Evolutionary conservation across 1,140 invertebrate species (phyloP).

Genomic region (Hydropsyche tenuis): DNA sequence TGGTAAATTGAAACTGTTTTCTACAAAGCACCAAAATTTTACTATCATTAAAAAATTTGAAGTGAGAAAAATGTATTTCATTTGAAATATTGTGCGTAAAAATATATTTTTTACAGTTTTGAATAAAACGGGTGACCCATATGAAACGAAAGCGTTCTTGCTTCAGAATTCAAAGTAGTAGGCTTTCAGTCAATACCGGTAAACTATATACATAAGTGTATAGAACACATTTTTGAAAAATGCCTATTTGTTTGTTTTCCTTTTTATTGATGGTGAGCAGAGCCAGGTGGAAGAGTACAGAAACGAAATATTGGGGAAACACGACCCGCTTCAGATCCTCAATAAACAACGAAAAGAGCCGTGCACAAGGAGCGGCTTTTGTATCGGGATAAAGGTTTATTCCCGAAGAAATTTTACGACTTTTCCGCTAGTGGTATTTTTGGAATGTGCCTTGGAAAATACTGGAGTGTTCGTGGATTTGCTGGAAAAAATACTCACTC

Average conservation of each 20-base stretch:
- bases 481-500: too few relatives aligned
- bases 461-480: too few relatives aligned
- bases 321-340: not conserved
- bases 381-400: constrained; percentile 37
- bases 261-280: constrained; percentile 26
- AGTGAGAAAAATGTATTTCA: too few relatives aligned
- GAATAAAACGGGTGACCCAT: not conserved
- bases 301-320: not conserved
- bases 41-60: too few relatives aligned
- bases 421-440: too few relatives aligned
- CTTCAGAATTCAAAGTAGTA: too few relatives aligned
- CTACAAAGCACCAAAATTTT: too few relatives aligned
- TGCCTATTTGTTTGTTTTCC: constrained; percentile 11
- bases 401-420: constrained; percentile 31
- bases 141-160: not conserved
- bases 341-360: constrained; percentile 30
- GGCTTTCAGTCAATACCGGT: too few relatives aligned
- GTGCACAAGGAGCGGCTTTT: constrained; percentile 5
- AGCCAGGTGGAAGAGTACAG: not conserved
- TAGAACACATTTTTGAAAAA: not conserved
- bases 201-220: not conserved
- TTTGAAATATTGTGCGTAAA: not conserved
- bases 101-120: not conserved
- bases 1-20: too few relatives aligned
- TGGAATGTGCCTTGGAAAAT: too few relatives aligned